A percentile compares a stretch with the other conserved stretches of the same genome.
Evolutionary conservation across 2,888 invertebrate species (phyloP).

Genomic region (Mythimna pallens): DNA sequence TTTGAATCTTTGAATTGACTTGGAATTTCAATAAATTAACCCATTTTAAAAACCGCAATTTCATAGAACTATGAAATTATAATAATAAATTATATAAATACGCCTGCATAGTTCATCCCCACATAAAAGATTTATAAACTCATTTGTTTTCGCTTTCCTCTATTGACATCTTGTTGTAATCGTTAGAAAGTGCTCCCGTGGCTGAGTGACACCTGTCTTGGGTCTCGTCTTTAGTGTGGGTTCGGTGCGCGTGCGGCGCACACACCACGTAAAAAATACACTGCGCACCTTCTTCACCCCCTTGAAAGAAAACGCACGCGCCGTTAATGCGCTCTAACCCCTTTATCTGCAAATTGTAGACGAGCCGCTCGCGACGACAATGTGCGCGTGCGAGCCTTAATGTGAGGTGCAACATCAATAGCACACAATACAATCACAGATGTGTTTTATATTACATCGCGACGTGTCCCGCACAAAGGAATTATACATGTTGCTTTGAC

Average conservation of each 20-base stretch:
- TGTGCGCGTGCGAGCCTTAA: slow-evolving; percentile 11
- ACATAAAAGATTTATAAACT: neutral
- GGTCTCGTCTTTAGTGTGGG: slow-evolving; percentile 1
- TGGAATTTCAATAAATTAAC: no score
- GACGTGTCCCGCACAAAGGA: slow-evolving; percentile 19
- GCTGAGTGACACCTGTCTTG: slow-evolving; percentile 34
- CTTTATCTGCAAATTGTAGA: slow-evolving; percentile 33
- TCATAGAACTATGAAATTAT: no score
- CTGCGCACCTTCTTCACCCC: slow-evolving; percentile 47
- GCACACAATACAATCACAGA: neutral
- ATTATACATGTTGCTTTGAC: neutral
- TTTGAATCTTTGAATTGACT: no score
- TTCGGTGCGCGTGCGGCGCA: slow-evolving; percentile 21
- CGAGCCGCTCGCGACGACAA: slow-evolving; percentile 30
- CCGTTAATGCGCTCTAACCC: slow-evolving; percentile 48
- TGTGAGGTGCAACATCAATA: slow-evolving; percentile 21
- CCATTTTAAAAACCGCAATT: no score
- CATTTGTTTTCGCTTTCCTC: slow-evolving; percentile 23
- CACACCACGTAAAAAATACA: slow-evolving; percentile 46
- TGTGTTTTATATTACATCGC: slow-evolving; percentile 9
- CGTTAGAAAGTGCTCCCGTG: slow-evolving; percentile 25
- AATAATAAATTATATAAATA: no score
- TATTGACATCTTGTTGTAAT: neutral
- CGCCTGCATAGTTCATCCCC: neutral
- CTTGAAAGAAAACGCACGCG: slow-evolving; percentile 60